Percentiles rank a stretch among this genome's conserved stretches.
Evolutionary conservation across 2,797 vertebrate species (phyloP).

Genomic region (Stomatorhinus walkeri): DNA sequence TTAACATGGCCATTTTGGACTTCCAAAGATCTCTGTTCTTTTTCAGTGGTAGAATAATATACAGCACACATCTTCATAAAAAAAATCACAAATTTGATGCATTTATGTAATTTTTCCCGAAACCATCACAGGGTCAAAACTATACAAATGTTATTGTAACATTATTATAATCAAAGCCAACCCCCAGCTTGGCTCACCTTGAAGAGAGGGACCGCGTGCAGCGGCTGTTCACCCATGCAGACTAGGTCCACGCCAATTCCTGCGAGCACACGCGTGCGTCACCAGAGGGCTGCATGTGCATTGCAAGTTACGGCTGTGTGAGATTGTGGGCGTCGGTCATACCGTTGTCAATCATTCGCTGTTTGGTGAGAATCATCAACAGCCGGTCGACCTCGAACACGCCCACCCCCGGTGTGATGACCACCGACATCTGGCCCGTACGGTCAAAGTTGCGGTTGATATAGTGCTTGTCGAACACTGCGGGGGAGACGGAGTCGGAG

Average conservation of each 20-base stretch:
- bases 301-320: background rate
- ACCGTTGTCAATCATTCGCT: conserved; percentile 98
- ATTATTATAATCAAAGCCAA: no score
- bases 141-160: background rate
- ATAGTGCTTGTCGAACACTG: conserved; percentile 98
- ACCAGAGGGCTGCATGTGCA: background rate
- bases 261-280: conserved; percentile 27
- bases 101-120: background rate
- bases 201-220: conserved; percentile 92
- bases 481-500: background rate
- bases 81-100: background rate
- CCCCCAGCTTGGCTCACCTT: conserved; percentile 65
- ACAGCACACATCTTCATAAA: background rate
- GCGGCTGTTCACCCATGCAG: conserved; percentile 93
- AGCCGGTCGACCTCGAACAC: conserved; percentile 96
- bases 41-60: background rate
- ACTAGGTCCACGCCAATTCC: conserved; percentile 95
- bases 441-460: conserved; percentile 98
- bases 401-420: conserved; percentile 90
- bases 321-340: conserved; percentile 24
- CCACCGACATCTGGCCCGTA: conserved; percentile 96
- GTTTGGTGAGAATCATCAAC: conserved; percentile 97
- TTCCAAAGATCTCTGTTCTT: background rate
- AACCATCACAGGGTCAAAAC: background rate
- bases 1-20: background rate